Base-by-base conservation (phyloP, 2,113 vertebrate species). In the Salvelinus fontinalis region DNA sequence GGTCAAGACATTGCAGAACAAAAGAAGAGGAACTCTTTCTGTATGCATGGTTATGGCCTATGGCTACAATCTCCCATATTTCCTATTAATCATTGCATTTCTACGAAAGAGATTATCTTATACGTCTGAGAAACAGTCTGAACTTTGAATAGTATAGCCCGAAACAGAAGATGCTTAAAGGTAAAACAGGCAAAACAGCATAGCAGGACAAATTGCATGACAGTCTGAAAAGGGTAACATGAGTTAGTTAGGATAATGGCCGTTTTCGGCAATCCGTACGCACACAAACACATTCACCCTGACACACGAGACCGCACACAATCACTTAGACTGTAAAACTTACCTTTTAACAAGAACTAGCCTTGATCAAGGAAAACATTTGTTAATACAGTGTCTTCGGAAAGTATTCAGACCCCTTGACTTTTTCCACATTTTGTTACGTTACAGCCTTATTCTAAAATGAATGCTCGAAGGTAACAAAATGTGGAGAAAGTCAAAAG, bases 1-100 rank as follows among this genome's bases (percentile, higher is more conserved):
- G 80, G 82, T 88, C 81, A 90, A 75, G 39, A 89, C 69, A 86
- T 48, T 79, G 67, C 73, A 89, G 75, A 8, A 9, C 88, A 34
- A 78, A 59, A 69, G 24, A 64, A 64, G 69, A 79, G 66, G 31
- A 57, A 60, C 44, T 44, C 39, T 75, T 14, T 73, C 48, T 71
- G 49, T 73, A 62, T 65, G 76, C 59, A 74, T 66, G 64, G 64
- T 66, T 24, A 2, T 66, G 49, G 14, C 11, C 22, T 66, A 60
- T 29, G 64, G 26, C 13, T 24, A 24, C 1, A 9, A 3, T 70
- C 64, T 68, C 18, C 27, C 26, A 20, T 8, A 39, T n/a, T 7
- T 60, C 2, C 7, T 60, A 8, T 7, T 60, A 57, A 57, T 20
- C 51, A 12, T 60, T 60, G 16, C 59, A n/a, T 60, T 7, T n/a